Evolutionary conservation across 2,888 invertebrate genomes (phyloP), one percentile per base, ranked within the genome.

Genomic region (Tortricodes alternella): DNA sequence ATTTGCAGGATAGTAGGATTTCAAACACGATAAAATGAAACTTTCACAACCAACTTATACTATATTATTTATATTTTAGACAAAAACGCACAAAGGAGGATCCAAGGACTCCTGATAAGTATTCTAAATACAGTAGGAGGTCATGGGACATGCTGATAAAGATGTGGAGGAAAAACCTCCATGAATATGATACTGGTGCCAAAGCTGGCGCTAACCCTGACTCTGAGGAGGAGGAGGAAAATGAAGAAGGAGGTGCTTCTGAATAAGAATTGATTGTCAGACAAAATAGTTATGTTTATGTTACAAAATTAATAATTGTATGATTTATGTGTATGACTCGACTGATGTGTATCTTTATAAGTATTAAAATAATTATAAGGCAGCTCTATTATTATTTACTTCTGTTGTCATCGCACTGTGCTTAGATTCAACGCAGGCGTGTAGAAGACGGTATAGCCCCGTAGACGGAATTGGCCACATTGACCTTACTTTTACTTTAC

Each of bases 121-220:
- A 93, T 73, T 78, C 93, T 19, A 97, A 97, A 83, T 97, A 96
- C 82, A 98, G 98, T 67, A 93, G 99, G 35, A 92, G 99, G 64
- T 97, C 96, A 8, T 99, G 98, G 95, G 99, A 99, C 80, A 94
- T 95, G 21, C 92, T 98, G 63, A 93, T 98, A 0, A 95, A 94
- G 78, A 92, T 96, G 57, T 98, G 98, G 98, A 93, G 97, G 46
- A 93, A 95, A 70, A 93, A 94, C 65, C 88, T 98, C 39, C 98
- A 98, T 76, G 91, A 92, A 59, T 97, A 94, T 92, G 97, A 97
- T 80, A 92, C 93, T 23, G 53, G 41, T 7, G 37, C 38, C 15
- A 63, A 63, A 15, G n/a, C 53, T 9, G 46, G 32, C 15, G 48
- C 55, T 5, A 41, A 41, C 19, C 39, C 24, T 7, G 39, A 44